Percentiles rank a stretch among this genome's conserved stretches.
These are phyloP conservation scores for Drosophila willistoni DNA, from an alignment of 1,140 invertebrate genomes.

Conservation along the genomic window DNA sequence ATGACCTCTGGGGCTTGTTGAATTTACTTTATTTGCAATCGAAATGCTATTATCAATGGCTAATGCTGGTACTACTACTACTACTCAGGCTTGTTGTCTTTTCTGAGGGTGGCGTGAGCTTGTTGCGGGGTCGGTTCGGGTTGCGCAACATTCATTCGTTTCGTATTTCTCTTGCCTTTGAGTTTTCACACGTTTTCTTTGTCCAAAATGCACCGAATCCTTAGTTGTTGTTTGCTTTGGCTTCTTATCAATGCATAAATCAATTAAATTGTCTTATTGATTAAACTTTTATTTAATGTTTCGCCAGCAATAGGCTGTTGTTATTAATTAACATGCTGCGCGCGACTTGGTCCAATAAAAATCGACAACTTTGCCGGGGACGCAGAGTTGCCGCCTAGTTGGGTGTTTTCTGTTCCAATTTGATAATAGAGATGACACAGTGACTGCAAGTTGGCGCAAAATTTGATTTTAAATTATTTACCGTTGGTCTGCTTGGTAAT, in stretches of 20 bases:
- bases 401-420: background rate
- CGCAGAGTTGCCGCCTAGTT: slow-evolving; percentile 11
- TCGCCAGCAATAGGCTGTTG: slow-evolving; percentile 36
- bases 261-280: slow-evolving; percentile 22
- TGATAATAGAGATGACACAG: slow-evolving; percentile 35
- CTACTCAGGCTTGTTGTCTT: slow-evolving; percentile 4
- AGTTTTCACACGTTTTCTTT: slow-evolving; percentile 7
- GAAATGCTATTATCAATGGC: slow-evolving; percentile 54
- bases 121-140: slow-evolving; percentile 52
- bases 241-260: slow-evolving; percentile 10
- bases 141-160: slow-evolving; percentile 78
- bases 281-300: slow-evolving; percentile 65
- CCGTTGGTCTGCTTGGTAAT: no score
- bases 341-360: slow-evolving; percentile 50
- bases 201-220: background rate
- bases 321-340: slow-evolving; percentile 69
- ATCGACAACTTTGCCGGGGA: slow-evolving; percentile 50
- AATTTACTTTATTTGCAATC: background rate
- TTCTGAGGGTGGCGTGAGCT: slow-evolving; percentile 39
- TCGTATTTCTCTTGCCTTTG: background rate
- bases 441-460: background rate
- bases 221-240: background rate
- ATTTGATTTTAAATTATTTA: no score
- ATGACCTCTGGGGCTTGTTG: slow-evolving; percentile 33
- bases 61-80: slow-evolving; percentile 6